phyloP scores from a whole-genome alignment of 2,113 vertebrate genomes.

The Eurypyga helias region DNA sequence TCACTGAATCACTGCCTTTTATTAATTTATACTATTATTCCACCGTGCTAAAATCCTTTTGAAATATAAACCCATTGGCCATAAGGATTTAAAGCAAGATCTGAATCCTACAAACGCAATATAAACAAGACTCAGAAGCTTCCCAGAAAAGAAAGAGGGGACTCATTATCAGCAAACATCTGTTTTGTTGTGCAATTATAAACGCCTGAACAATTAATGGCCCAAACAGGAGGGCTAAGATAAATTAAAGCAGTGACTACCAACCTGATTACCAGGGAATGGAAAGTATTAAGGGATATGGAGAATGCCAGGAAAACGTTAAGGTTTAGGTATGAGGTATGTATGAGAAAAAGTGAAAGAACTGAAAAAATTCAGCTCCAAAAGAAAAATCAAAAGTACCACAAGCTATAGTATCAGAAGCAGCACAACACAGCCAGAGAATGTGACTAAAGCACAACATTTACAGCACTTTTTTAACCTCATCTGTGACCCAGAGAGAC shows the following conservation, averaged over 20 bases:
- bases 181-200: neutral
- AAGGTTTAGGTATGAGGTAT: neutral
- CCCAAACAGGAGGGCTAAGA: neutral
- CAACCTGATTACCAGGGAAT: neutral
- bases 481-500: slow-evolving; percentile 28
- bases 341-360: neutral
- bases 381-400: neutral
- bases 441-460: neutral
- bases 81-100: neutral
- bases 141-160: neutral
- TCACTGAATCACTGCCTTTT: neutral
- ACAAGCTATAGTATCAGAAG: neutral
- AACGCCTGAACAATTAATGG: neutral
- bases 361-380: neutral
- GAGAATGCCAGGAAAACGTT: neutral
- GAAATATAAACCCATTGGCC: neutral
- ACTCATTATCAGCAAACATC: neutral
- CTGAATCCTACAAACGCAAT: neutral
- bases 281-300: neutral
- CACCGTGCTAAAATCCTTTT: neutral
- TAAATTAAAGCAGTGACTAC: neutral
- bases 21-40: neutral
- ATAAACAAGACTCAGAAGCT: neutral
- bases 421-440: neutral
- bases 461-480: slow-evolving; percentile 2